Conservation (phyloP, 2,888 invertebrate species). For the Lucinisca nassula region DNA sequence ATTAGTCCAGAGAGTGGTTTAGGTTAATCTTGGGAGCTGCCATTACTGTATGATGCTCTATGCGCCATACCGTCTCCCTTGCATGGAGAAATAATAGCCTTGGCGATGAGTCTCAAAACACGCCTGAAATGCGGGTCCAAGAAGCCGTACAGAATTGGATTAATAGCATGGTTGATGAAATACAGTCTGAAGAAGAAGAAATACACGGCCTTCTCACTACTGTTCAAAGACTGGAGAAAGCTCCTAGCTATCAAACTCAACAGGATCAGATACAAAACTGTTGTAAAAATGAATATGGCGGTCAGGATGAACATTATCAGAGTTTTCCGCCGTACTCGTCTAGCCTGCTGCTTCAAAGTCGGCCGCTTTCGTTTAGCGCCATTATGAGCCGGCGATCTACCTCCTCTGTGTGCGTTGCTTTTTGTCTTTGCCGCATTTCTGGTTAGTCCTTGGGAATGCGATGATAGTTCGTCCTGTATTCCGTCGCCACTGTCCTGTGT, state of each 20-base stretch:
- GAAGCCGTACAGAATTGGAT: constrained; percentile 57
- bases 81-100: background rate
- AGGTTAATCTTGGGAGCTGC: too few relatives aligned
- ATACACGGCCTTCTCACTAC: constrained; percentile 35
- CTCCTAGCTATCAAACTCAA: constrained; percentile 49
- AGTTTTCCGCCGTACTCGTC: constrained; percentile 46
- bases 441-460: background rate
- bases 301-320: constrained; percentile 55
- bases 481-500: background rate
- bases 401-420: background rate
- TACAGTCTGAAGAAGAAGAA: constrained; percentile 64
- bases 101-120: constrained; percentile 16
- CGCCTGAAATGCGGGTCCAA: constrained; percentile 60
- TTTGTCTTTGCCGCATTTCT: background rate
- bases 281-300: constrained; percentile 51
- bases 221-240: constrained; percentile 30
- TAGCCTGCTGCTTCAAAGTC: background rate
- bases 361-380: background rate
- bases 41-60: too few relatives aligned
- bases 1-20: too few relatives aligned
- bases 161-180: constrained; percentile 66
- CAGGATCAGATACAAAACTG: constrained; percentile 51
- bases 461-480: background rate
- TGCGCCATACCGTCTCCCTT: too few relatives aligned
- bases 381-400: background rate